Evolutionary conservation across 1,140 invertebrate genomes (phyloP).

Genomic region (Ridgeia piscesae): DNA sequence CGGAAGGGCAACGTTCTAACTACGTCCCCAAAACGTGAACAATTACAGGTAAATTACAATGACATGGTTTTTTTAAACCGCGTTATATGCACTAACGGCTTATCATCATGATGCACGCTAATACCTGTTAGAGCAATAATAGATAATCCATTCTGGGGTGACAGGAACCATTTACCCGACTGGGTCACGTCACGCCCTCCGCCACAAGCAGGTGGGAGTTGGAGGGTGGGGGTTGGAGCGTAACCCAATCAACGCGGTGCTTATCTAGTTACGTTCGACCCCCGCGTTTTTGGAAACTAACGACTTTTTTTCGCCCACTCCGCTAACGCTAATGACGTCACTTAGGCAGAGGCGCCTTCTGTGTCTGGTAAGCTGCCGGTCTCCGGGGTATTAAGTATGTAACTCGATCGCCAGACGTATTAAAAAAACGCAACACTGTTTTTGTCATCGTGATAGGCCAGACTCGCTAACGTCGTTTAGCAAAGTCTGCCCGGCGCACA

Average conservation of each 20-base stretch:
- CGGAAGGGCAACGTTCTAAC: not conserved
- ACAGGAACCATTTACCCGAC: not conserved
- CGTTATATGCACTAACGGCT: not conserved
- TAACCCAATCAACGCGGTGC: not conserved
- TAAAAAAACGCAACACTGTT: too few species aligned
- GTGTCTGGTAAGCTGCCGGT: not conserved
- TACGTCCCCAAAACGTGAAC: not conserved
- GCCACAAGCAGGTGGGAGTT: not conserved
- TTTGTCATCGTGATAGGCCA: too few species aligned
- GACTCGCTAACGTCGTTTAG: not conserved
- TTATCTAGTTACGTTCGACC: not conserved
- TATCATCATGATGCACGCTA: not conserved
- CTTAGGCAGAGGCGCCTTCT: not conserved
- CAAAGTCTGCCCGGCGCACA: not conserved
- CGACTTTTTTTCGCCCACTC: not conserved
- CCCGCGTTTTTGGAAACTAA: not conserved
- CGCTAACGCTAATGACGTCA: not conserved
- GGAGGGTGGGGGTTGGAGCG: not conserved
- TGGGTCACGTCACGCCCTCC: not conserved
- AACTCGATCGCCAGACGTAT: not conserved
- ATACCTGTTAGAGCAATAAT: not conserved
- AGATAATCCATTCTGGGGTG: too few species aligned
- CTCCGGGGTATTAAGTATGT: not conserved
- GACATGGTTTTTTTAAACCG: not conserved
- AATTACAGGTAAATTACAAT: not conserved